phyloP scores from a whole-genome alignment of 2,888 invertebrate species.

The Mythimna lalbum region DNA sequence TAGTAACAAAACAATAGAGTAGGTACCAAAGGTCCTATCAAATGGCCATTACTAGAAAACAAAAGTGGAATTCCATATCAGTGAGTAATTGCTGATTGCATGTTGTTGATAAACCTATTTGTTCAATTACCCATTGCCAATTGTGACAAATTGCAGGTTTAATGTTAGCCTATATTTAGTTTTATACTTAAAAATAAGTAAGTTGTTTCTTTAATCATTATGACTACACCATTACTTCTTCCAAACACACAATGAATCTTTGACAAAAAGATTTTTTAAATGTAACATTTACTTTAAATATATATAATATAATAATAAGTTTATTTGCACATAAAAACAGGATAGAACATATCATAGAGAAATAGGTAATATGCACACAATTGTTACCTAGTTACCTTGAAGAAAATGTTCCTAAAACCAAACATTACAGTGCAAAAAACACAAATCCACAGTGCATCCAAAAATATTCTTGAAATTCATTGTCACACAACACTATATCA shows the following conservation, averaged over 20 bases:
- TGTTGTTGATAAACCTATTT: conserved; percentile 30
- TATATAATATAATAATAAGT: no score
- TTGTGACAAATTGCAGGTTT: conserved; percentile 24
- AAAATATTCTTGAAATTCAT: conserved; percentile 70
- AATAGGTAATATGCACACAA: conserved; percentile 12
- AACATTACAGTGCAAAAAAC: conserved; percentile 76
- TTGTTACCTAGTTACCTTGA: conserved; percentile 73
- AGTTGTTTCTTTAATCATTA: neutral
- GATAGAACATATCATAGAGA: no score
- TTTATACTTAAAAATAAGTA: neutral
- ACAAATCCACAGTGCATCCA: conserved; percentile 48
- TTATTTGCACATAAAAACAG: no score
- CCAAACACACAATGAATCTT: neutral
- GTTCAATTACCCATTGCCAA: conserved; percentile 25
- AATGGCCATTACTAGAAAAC: conserved; percentile 14
- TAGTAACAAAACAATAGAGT: neutral
- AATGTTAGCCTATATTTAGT: conserved; percentile 1
- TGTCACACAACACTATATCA: conserved; percentile 63
- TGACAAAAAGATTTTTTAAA: neutral
- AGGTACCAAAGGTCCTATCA: neutral
- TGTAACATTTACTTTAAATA: neutral
- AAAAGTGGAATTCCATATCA: conserved; percentile 32
- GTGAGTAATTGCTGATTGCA: conserved; percentile 43
- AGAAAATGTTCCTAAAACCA: conserved; percentile 78
- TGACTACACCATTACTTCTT: conserved; percentile 1